These are phyloP conservation scores for Lasius fuliginosus DNA, from an alignment of 2,888 invertebrate genomes.

Conservation along the genomic window DNA sequence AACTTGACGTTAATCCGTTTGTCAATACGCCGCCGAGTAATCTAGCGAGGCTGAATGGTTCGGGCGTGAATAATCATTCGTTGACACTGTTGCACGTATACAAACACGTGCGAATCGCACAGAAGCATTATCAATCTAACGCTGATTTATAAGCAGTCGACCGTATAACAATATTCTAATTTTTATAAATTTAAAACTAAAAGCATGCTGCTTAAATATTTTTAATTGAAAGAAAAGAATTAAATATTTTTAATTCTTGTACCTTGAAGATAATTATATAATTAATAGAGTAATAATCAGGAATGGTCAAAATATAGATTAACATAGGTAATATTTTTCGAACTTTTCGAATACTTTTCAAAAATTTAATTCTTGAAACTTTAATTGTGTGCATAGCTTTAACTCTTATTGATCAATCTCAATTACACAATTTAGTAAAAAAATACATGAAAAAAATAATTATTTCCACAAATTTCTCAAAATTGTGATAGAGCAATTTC, in stretches of 20 bases:
- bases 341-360: too few species aligned
- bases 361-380: too few species aligned
- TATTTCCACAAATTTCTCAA: too few species aligned
- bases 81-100: constrained; percentile 29
- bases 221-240: background rate
- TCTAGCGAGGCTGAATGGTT: constrained; percentile 63
- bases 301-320: too few species aligned
- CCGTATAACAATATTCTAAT: background rate
- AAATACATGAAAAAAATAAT: background rate
- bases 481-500: too few species aligned
- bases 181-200: background rate
- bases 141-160: background rate
- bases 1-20: constrained; percentile 69
- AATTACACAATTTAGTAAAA: too few species aligned
- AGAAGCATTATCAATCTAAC: background rate
- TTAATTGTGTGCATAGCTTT: too few species aligned
- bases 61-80: constrained; percentile 68
- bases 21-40: constrained; percentile 70
- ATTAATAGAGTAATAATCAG: background rate
- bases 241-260: background rate
- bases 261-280: constrained; percentile 9
- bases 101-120: background rate
- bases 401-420: too few species aligned
- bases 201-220: background rate
- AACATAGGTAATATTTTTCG: too few species aligned